Evolutionary conservation across 2,888 invertebrate genomes (phyloP), one percentile per base, ranked within the genome.

Genomic region (Parnassius glacialis): DNA sequence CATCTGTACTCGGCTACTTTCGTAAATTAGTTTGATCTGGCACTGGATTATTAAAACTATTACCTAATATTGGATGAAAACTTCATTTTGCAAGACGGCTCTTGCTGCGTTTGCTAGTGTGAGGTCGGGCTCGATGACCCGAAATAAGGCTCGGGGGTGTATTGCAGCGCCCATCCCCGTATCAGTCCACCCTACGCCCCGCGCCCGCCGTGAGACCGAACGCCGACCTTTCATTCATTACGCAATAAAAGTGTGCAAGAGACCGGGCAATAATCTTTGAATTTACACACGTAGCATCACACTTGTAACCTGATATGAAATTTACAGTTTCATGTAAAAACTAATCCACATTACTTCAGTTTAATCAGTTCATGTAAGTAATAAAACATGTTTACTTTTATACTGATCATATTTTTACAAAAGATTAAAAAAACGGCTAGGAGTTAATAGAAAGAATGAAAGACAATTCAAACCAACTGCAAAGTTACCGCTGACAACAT

Each of bases 211-310:
- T 34, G 48, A 16, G 48, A n/a, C 74, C 80, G 87, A 80, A 80
- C 86, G 81, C 82, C 87, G 87, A 88, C 87, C 90, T 87, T 85
- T 84, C 89, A 85, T 87, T 90, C 88, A 90, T 90, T 90, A 90
- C 89, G 90, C 90, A 90, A 90, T 90, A 90, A 90, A 88, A 89
- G 84, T 87, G 67, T 86, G 67, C 71, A 71, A 70, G 68, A 70
- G 69, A 69, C 66, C 67, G 61, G 68, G 67, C 66, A 69, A 68
- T 72, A 68, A 71, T 69, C 68, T 69, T 66, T 68, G 57, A 64
- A 62, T 64, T 62, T 62, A 64, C 61, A 64, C 55, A 55, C 56
- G 57, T 47, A 55, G 56, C 52, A 52, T 59, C 45, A 41, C 54
- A 53, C 52, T 58, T 42, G 41, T 58, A 51, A 51, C 48, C 25